Evolutionary conservation across 2,113 vertebrate species (phyloP), one percentile per base, ranked within the genome.

Genomic region (Spea multiplicata): DNA sequence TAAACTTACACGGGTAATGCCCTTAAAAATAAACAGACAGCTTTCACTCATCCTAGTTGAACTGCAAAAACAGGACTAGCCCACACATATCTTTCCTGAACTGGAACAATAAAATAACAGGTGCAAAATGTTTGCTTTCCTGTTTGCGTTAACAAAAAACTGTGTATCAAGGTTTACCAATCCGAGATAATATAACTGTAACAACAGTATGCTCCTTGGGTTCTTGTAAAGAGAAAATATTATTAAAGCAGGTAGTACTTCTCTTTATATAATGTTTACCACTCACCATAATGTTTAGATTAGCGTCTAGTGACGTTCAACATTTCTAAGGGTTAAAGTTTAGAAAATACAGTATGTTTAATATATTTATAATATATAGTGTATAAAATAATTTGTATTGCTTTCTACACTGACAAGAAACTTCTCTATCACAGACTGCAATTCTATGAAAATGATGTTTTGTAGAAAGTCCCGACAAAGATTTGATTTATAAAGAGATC

Each of bases 61-160:
- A 48, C 17, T 16, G 44, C 66, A 14, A 50, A 30, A 47, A 71
- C 47, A 70, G 14, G 67, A 47, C 0, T 44, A 47, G 52, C 57
- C 55, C 16, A 44, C 44, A 55, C 9, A 12, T 48, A 61, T 16
- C 47, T 69, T 44, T 62, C 16, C 45, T 70, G 47, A 9, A 17
- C 67, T 50, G 6, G 5, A 55, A 70, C 4, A 14, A 77, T 76
- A 76, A 61, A 59, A 76, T 53, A 30, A 17, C 75, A 77, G 75
- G 66, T 77, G 75, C 52, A 59, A 17, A 8, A 44, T 76, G 12
- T 76, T 76, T 76, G 66, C 66, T 16, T 62, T 61, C 14, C 66
- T 70, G 57, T 4, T 7, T 61, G 45, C 17, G 59, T 17, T 71
- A 61, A 62, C 47, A 61, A 48, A 30, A 77, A 62, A 49, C 16